Percentiles rank a stretch among this genome's conserved stretches.
phyloP scores from a whole-genome alignment of 2,888 invertebrate genomes.

The Dasysyrphus albostriatus region DNA sequence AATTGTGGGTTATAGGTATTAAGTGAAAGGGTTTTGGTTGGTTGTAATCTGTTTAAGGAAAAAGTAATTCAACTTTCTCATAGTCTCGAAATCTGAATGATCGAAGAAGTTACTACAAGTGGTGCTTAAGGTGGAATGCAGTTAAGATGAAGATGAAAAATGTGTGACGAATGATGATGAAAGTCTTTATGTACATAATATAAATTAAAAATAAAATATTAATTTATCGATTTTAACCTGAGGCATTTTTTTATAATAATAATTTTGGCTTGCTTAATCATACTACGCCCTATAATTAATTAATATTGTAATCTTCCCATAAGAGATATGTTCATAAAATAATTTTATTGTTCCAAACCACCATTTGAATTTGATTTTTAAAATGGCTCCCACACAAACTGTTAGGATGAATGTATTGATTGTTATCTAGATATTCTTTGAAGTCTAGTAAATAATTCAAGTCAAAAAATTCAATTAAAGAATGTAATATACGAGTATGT shows the following conservation, averaged over 20 bases:
- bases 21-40: constrained; percentile 62
- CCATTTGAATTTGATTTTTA: too few species aligned
- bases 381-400: too few species aligned
- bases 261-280: not conserved
- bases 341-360: too few species aligned
- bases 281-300: too few species aligned
- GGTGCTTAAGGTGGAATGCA: not conserved
- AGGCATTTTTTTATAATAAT: not conserved
- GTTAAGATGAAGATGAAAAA: not conserved
- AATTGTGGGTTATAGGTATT: constrained; percentile 1
- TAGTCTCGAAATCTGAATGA: not conserved
- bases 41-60: constrained; percentile 1
- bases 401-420: too few species aligned
- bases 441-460: too few species aligned
- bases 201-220: not conserved
- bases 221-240: not conserved
- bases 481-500: too few species aligned
- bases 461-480: too few species aligned
- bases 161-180: not conserved
- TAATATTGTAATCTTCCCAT: not conserved
- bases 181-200: not conserved
- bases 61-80: constrained; percentile 29
- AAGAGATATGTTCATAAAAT: not conserved
- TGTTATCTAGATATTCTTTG: too few species aligned
- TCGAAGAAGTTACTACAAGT: not conserved